phyloP scores from a whole-genome alignment of 2,113 vertebrate species.

The Bubo blakistoni region DNA sequence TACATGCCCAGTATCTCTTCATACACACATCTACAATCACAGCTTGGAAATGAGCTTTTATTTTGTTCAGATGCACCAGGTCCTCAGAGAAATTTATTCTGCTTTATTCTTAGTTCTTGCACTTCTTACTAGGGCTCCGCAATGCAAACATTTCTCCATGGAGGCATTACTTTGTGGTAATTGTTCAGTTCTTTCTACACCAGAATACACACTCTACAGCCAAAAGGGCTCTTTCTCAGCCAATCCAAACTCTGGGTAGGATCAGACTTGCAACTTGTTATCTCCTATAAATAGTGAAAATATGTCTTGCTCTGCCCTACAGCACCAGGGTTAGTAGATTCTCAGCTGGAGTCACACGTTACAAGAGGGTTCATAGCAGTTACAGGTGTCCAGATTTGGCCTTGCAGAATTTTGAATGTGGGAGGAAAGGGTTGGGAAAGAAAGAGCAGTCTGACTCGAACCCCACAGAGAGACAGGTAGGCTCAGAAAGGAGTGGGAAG shows the following conservation, averaged over 20 bases:
- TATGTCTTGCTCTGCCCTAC: neutral
- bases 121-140: neutral
- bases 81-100: neutral
- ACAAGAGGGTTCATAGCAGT: neutral
- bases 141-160: neutral
- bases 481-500: neutral
- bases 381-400: neutral
- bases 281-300: neutral
- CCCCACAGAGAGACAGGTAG: neutral
- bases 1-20: neutral
- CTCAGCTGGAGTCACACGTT: neutral
- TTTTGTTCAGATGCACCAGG: neutral
- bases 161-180: neutral
- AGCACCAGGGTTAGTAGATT: neutral
- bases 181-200: neutral
- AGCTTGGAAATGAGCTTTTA: neutral
- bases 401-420: neutral
- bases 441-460: neutral
- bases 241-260: neutral
- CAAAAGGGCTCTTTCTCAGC: neutral
- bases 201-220: neutral
- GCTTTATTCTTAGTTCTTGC: neutral
- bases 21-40: neutral
- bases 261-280: neutral
- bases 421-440: neutral